A percentile compares a stretch with the other conserved stretches of the same genome.
Conservation (phyloP, 2,888 invertebrate species). For the Rhamphomyia laevipes region DNA sequence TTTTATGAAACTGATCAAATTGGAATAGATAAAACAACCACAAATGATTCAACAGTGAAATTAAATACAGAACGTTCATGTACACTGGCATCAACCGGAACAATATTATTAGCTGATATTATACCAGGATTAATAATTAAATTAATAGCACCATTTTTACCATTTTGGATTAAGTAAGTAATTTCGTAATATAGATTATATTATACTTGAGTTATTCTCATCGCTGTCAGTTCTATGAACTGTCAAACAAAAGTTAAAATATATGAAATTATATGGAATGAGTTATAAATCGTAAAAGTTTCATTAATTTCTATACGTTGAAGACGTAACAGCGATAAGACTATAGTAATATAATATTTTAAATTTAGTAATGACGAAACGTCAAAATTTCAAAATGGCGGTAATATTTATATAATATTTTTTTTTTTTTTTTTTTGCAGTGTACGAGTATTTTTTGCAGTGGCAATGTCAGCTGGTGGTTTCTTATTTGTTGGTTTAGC, state of each 20-base stretch:
- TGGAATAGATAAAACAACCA: background rate
- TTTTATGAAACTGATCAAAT: conserved; percentile 20
- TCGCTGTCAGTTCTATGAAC: no score
- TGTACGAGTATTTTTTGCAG: conserved; percentile 45
- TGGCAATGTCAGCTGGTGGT: conserved; percentile 48
- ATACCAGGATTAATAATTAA: conserved; percentile 61
- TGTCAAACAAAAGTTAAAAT: no score
- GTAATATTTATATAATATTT: background rate
- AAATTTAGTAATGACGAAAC: no score
- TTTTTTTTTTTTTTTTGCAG: conserved; percentile 29
- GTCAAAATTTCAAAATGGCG: background rate
- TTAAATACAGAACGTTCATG: conserved; percentile 36
- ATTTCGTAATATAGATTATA: conserved; percentile 8
- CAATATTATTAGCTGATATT: conserved; percentile 69
- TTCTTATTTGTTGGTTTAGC: conserved; percentile 56
- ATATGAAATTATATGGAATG: no score
- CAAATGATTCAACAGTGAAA: conserved; percentile 7
- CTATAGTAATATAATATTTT: no score
- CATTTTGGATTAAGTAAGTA: conserved; percentile 53
- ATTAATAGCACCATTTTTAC: conserved; percentile 56
- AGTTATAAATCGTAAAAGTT: no score
- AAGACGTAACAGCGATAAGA: no score
- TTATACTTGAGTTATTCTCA: background rate
- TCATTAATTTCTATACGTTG: no score
- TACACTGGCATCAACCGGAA: conserved; percentile 59